Evolutionary conservation across 1,140 invertebrate genomes (phyloP), one percentile per base, ranked within the genome.

Genomic region (Caenorhabditis tropicalis): DNA sequence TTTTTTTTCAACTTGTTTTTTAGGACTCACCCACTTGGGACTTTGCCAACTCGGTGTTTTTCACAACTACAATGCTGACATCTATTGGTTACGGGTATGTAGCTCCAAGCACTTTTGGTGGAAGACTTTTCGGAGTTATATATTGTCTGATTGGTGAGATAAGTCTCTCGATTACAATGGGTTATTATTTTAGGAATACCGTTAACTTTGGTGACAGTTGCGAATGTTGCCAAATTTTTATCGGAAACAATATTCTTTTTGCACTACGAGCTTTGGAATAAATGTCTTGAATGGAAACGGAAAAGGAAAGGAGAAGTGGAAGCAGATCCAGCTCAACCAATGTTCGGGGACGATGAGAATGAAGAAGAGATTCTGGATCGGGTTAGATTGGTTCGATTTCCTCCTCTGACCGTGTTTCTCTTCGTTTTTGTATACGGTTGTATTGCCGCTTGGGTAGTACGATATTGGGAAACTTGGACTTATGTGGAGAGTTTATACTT

Each of bases 81-180:
- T 91, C 90, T 3, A 91, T 91, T 33, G 90, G 90, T 29, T 91
- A 91, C 39, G 90, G 90, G 2, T 91, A 88, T 70, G 90, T 91
- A 10, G 91, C 87, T 39, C 90, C 90, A 21, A 83, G 84, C 19
- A 91, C 90, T 0, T 88, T 89, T 43, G 81, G 87, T 46, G 90
- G 90, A 2, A 83, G 90, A 6, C 51, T 91, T 4, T 91, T 91
- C 83, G 88, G 87, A 36, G 88, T 91, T 15, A 83, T 90, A 21
- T 91, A 91, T 60, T 91, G 90, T 87, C 84, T 91, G 29, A 91
- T 91, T 27, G 90, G 89, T 88, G 51, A 33, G n/a, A n/a, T n/a
- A 39, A 79, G 48, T 6, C 31, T 36, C 12, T n/a, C 4, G 6
- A 15, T 79, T 31, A 56, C 10, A 36, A 9, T 80, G 7, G 24